These are phyloP conservation scores for Hipposideros larvatus DNA, from an alignment of 2,797 vertebrate species.

Conservation along the genomic window DNA sequence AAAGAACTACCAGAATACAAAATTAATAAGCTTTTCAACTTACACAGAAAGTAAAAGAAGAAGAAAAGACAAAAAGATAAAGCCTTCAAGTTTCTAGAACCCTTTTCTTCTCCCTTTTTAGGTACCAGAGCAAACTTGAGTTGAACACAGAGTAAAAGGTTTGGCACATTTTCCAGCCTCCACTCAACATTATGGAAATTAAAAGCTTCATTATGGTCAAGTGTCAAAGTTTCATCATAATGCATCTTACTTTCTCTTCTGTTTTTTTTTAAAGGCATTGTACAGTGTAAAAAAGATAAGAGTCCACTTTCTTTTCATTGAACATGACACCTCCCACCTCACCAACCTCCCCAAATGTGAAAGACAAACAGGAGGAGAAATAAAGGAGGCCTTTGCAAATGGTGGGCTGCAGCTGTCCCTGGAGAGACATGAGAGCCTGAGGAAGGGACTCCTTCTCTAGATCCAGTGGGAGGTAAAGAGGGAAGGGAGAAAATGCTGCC, in stretches of 20 bases:
- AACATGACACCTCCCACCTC: background rate
- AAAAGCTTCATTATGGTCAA: slow-evolving; percentile 72
- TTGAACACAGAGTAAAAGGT: slow-evolving; percentile 66
- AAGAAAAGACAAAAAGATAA: slow-evolving; percentile 72
- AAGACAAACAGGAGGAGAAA: background rate
- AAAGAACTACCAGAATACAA: background rate
- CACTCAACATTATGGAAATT: slow-evolving; percentile 57
- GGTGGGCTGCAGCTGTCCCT: background rate
- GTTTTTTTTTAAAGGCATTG: slow-evolving; percentile 60
- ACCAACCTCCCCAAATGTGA: background rate
- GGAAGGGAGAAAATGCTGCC: background rate
- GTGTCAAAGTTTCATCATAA: slow-evolving; percentile 59
- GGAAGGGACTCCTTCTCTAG: background rate
- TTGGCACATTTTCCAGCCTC: slow-evolving; percentile 66
- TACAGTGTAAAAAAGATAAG: slow-evolving; percentile 67
- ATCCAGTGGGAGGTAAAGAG: too few relatives aligned
- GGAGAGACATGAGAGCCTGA: background rate
- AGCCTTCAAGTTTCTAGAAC: slow-evolving; percentile 65
- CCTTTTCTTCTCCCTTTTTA: slow-evolving; percentile 44
- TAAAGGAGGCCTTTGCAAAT: background rate
- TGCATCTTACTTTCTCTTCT: slow-evolving; percentile 77
- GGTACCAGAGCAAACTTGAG: slow-evolving; percentile 64
- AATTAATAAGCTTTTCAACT: background rate
- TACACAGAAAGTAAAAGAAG: background rate
- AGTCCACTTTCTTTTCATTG: background rate